These are phyloP conservation scores for Smittia sp. DNA, from an alignment of 2,888 invertebrate genomes.

Conservation along the genomic window DNA sequence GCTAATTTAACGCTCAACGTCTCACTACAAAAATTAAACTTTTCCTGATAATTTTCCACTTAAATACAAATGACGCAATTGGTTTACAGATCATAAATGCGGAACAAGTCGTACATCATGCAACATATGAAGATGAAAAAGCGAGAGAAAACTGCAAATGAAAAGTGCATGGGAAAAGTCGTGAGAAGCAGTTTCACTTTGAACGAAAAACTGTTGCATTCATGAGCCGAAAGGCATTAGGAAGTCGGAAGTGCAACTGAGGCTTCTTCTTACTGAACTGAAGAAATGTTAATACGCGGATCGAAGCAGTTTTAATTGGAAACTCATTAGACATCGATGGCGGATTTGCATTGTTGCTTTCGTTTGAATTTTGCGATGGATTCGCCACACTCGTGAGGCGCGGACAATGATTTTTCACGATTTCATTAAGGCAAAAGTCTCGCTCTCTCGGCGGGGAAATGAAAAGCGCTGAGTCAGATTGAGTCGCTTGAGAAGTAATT, in stretches of 20 bases:
- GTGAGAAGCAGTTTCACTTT: constrained; percentile 21
- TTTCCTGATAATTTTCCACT: background rate
- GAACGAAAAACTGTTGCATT: background rate
- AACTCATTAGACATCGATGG: background rate
- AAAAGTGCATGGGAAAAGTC: constrained; percentile 8
- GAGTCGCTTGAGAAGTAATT: background rate
- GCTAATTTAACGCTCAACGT: no score
- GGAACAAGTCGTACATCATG: background rate
- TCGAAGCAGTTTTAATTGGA: background rate
- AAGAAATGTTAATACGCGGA: background rate
- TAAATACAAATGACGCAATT: background rate
- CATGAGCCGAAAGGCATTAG: background rate
- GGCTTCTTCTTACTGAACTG: background rate
- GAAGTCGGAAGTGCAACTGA: background rate
- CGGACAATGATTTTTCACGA: constrained; percentile 5
- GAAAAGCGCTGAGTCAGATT: constrained; percentile 2
- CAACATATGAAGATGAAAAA: background rate
- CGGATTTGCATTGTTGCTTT: background rate
- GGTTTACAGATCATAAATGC: background rate
- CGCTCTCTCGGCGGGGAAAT: background rate
- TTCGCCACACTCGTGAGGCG: background rate
- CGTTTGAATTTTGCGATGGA: background rate
- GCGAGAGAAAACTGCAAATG: background rate
- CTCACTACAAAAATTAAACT: background rate
- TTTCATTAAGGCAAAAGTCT: constrained; percentile 6